Evolutionary conservation across 2,888 invertebrate species (phyloP).

Genomic region (Ophonus ardosiacus): DNA sequence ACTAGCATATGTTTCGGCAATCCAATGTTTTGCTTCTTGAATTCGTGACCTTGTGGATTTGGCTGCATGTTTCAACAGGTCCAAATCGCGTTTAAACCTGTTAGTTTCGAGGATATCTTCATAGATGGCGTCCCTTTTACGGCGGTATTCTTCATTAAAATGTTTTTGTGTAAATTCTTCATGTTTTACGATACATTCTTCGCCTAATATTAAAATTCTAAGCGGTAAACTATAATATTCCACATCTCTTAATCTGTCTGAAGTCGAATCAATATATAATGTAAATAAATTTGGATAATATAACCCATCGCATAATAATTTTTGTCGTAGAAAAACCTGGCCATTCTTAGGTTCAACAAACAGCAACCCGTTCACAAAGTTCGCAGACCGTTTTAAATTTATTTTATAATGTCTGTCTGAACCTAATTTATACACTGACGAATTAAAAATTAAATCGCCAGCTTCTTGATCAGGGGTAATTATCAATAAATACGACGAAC

Average conservation of each 20-base stretch:
- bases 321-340: conserved; percentile 84
- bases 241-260: conserved; percentile 86
- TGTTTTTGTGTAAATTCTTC: conserved; percentile 72
- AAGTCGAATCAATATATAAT: conserved; percentile 91
- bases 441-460: conserved; percentile 85
- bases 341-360: conserved; percentile 87
- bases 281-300: conserved; percentile 92
- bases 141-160: conserved; percentile 69
- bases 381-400: conserved; percentile 88
- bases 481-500: conserved; percentile 72
- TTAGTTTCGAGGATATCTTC: not conserved
- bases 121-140: conserved; percentile 76
- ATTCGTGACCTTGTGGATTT: conserved; percentile 83
- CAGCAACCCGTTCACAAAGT: conserved; percentile 88
- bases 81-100: conserved; percentile 59
- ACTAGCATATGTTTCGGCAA: conserved; percentile 91
- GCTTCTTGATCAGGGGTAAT: conserved; percentile 76
- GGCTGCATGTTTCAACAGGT: conserved; percentile 75
- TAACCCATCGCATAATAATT: conserved; percentile 87
- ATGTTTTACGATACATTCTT: conserved; percentile 78
- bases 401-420: conserved; percentile 88
- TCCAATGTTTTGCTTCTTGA: conserved; percentile 89
- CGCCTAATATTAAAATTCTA: conserved; percentile 85
- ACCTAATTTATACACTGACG: conserved; percentile 88
- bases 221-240: conserved; percentile 90